These are phyloP conservation scores for Caenorhabditis elegans DNA, from an alignment of 1,140 invertebrate genomes.

Conservation along the genomic window WBcel235 BX284603.4:8274501-8275000, in stretches of 20 bases:
- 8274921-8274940: neutral
- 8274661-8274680: constrained; percentile 15
- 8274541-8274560: neutral
- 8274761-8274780: neutral
- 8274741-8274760: neutral
- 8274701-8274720: neutral
- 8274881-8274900: neutral
- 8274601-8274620: neutral
- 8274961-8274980: neutral
- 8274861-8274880: neutral
- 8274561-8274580: neutral
- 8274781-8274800: neutral
- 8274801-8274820: neutral
- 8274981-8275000: neutral
- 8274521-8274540: constrained; percentile 12
- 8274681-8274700: neutral
- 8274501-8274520: neutral
- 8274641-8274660: neutral
- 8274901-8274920: constrained; percentile 10
- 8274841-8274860: too few relatives aligned
- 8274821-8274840: constrained; percentile 2
- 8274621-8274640: neutral
- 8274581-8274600: constrained; percentile 21
- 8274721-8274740: neutral
- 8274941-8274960: neutral